phyloP scores from a whole-genome alignment of 1,140 invertebrate genomes.

The Nasonia longicornis region DNA sequence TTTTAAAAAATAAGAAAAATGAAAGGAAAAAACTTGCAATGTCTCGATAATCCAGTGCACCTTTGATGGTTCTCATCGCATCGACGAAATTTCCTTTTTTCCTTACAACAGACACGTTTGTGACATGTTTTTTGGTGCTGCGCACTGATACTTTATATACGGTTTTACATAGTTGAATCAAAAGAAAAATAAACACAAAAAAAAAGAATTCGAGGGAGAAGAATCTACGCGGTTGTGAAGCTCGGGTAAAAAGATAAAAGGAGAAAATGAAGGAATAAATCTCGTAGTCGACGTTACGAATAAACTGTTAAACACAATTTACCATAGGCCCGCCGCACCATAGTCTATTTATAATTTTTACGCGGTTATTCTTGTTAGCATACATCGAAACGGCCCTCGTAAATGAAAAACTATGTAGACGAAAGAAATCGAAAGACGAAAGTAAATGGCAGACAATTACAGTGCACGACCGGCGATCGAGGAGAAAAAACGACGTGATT shows the following conservation, averaged over 20 bases:
- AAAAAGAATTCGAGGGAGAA: not conserved
- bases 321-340: not conserved
- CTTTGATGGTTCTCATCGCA: constrained; percentile 25
- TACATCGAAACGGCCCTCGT: not conserved
- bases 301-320: not conserved
- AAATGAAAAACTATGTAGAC: not conserved
- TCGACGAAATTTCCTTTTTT: constrained; percentile 31
- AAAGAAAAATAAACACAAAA: constrained; percentile 18
- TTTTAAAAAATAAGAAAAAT: constrained; percentile 18
- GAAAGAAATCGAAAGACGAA: constrained; percentile 6
- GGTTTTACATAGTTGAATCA: constrained; percentile 41
- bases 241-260: not conserved
- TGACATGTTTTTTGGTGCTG: constrained; percentile 41
- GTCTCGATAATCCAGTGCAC: constrained; percentile 28
- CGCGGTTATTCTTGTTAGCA: constrained; percentile 19
- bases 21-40: constrained; percentile 27
- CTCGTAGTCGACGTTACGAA: not conserved
- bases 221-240: constrained; percentile 11
- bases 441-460: not conserved
- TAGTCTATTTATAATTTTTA: constrained; percentile 34
- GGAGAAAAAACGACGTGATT: constrained; percentile 25
- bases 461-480: not conserved
- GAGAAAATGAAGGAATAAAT: constrained; percentile 23
- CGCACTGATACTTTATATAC: constrained; percentile 35
- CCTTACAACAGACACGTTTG: constrained; percentile 14